Percentiles rank a stretch among this genome's conserved stretches.
phyloP scores from a whole-genome alignment of 2,888 invertebrate species.

The Hirudinaria manillensis region DNA sequence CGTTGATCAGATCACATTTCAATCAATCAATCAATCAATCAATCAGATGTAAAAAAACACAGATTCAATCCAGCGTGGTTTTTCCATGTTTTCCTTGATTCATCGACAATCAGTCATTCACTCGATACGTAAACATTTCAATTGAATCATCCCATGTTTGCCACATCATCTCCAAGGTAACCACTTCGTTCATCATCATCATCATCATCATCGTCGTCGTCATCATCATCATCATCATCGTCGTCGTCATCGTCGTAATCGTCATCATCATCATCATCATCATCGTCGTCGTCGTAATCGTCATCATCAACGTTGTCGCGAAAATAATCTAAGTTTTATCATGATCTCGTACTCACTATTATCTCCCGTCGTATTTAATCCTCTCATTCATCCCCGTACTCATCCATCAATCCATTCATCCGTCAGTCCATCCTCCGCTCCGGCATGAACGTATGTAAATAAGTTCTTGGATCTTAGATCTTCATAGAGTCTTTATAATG shows the following conservation, averaged over 20 bases:
- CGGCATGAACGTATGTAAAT: not conserved
- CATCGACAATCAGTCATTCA: no score
- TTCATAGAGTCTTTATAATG: no score
- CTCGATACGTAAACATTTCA: no score
- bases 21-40: no score
- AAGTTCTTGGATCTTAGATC: no score
- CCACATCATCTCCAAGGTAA: not conserved
- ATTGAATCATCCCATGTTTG: no score
- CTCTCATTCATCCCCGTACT: not conserved
- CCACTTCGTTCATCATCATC: slow-evolving; percentile 20
- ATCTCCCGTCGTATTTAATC: not conserved
- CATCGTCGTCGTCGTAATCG: not conserved
- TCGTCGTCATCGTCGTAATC: slow-evolving; percentile 10
- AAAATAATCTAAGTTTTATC: no score
- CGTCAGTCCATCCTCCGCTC: not conserved
- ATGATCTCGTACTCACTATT: no score
- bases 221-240: slow-evolving; percentile 24
- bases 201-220: slow-evolving; percentile 10
- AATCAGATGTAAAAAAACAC: no score
- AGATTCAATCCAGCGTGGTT: no score
- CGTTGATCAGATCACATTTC: no score
- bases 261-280: slow-evolving; percentile 12
- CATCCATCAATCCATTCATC: not conserved
- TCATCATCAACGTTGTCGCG: not conserved
- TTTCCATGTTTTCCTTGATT: no score